Evolutionary conservation across 2,113 vertebrate genomes (phyloP).

Genomic region (Condylura cristata): DNA sequence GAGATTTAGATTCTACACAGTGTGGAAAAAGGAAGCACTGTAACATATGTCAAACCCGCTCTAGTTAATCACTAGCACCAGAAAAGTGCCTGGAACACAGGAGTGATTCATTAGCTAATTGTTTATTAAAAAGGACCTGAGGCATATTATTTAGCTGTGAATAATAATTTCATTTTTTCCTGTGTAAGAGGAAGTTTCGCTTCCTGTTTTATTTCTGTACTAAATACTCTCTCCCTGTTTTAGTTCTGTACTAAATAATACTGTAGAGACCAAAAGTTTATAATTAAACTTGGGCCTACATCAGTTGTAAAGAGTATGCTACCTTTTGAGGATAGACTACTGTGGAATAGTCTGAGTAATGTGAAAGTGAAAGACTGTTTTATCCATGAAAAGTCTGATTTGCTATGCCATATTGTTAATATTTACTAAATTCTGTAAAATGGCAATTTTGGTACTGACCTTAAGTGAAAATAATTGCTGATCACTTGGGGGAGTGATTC

Average conservation of each 20-base stretch:
- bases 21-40: constrained; percentile 13
- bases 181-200: not conserved
- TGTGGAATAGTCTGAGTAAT: not conserved
- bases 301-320: not conserved
- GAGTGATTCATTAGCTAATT: not conserved
- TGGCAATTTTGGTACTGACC: constrained; percentile 89
- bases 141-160: not conserved
- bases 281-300: no score
- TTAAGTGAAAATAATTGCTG: constrained; percentile 86
- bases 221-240: not conserved
- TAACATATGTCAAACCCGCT: not conserved
- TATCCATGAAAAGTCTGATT: not conserved
- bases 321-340: not conserved
- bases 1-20: not conserved
- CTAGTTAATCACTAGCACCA: not conserved
- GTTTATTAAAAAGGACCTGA: constrained; percentile 49
- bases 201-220: constrained; percentile 2
- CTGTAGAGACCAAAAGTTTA: constrained; percentile 1
- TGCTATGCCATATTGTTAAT: not conserved
- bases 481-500: constrained; percentile 81
- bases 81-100: constrained; percentile 16
- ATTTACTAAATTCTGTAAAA: constrained; percentile 77
- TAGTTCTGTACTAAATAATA: constrained; percentile 18
- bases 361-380: not conserved
- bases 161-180: not conserved